Conservation (phyloP, 2,797 vertebrate genomes). For the Periparus ater region DNA sequence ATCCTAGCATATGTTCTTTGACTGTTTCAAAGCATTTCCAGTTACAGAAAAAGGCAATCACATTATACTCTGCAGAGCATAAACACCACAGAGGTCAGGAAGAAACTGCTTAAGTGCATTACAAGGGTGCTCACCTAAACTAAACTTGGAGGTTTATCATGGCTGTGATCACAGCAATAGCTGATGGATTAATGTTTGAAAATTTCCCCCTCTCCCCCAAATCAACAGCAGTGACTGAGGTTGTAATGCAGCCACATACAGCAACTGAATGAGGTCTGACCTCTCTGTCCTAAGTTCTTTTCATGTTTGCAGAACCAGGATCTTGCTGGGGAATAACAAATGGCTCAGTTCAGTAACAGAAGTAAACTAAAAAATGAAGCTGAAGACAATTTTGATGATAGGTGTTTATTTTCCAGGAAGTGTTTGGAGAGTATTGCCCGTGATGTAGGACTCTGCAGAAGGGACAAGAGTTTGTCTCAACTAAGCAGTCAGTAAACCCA, state of each 20-base stretch:
- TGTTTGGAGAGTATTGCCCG: background rate
- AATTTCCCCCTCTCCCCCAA: background rate
- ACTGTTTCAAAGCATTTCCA: background rate
- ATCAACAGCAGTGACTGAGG: background rate
- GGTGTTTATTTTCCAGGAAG: background rate
- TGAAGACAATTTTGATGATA: background rate
- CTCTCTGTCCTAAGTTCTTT: background rate
- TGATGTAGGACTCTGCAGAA: background rate
- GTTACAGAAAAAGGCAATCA: background rate
- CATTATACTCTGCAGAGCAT: background rate
- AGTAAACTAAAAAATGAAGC: background rate
- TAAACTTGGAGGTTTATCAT: background rate
- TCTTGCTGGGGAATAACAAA: background rate
- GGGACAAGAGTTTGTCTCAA: background rate
- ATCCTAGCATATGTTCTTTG: constrained; percentile 9
- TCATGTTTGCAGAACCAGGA: background rate
- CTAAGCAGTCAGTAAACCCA: background rate
- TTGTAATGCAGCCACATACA: background rate
- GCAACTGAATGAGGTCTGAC: background rate
- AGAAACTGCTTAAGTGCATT: background rate
- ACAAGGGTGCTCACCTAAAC: background rate
- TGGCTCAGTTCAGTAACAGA: background rate
- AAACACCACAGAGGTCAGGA: background rate
- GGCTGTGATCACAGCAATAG: background rate
- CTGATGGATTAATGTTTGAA: background rate